phyloP scores from a whole-genome alignment of 2,888 invertebrate genomes.

The Cheiracanthium punctorium region DNA sequence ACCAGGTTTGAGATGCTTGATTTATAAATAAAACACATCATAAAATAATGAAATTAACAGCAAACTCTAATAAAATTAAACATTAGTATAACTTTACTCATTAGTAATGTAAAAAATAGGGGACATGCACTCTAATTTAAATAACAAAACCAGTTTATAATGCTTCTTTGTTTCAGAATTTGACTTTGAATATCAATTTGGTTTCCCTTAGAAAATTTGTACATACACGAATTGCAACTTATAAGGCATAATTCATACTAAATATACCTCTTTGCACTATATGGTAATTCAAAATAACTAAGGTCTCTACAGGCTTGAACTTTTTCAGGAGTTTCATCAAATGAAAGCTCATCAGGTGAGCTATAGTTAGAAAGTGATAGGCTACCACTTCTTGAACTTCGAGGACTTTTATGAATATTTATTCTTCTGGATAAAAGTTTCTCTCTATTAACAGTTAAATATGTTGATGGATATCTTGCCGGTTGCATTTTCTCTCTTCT shows the following conservation, averaged over 20 bases:
- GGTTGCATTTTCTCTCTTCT: neutral
- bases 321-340: conserved; percentile 23
- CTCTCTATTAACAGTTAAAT: conserved; percentile 6
- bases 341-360: conserved; percentile 21
- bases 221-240: too few relatives aligned
- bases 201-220: too few relatives aligned
- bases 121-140: too few relatives aligned
- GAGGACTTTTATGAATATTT: neutral
- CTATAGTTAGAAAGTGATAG: conserved; percentile 42
- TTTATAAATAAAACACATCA: too few relatives aligned
- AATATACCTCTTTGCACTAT: conserved; percentile 47
- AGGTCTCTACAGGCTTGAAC: conserved; percentile 48
- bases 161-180: too few relatives aligned
- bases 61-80: too few relatives aligned
- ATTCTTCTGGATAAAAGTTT: conserved; percentile 33
- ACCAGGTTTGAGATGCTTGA: too few relatives aligned
- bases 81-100: too few relatives aligned
- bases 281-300: conserved; percentile 51
- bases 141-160: too few relatives aligned
- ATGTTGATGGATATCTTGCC: neutral
- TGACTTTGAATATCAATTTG: too few relatives aligned
- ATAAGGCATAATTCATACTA: neutral
- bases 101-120: too few relatives aligned
- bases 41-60: too few relatives aligned
- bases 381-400: conserved; percentile 44